Percentiles rank a stretch among this genome's conserved stretches.
phyloP scores from a whole-genome alignment of 2,888 invertebrate genomes.

The Sabellastarte sp. region DNA sequence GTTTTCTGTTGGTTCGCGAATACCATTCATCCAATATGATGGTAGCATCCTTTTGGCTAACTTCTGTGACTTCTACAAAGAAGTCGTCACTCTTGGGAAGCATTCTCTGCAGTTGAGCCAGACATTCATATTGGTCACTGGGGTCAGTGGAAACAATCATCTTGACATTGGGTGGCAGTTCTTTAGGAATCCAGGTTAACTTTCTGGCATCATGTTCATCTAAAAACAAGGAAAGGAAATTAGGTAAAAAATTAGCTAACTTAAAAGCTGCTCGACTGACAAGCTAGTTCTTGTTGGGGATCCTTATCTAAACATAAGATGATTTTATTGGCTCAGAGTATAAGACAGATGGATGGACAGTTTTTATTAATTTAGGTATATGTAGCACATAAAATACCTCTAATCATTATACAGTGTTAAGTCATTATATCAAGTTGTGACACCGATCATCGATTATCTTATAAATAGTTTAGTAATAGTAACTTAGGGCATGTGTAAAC shows the following conservation, averaged over 20 bases:
- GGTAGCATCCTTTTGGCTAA: slow-evolving; percentile 12
- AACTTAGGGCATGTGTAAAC: no score
- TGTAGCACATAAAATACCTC: no score
- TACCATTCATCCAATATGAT: slow-evolving; percentile 43
- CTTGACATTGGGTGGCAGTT: slow-evolving; percentile 74
- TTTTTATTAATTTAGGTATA: no score
- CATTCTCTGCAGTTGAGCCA: slow-evolving; percentile 4
- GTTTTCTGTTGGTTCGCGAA: slow-evolving; percentile 25
- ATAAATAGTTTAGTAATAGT: no score
- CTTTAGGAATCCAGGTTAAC: slow-evolving; percentile 75
- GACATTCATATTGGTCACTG: slow-evolving; percentile 30
- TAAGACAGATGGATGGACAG: no score
- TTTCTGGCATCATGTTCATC: slow-evolving; percentile 64
- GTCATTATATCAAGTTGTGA: no score
- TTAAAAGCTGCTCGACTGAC: neutral
- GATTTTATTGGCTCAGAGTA: no score
- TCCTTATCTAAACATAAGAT: no score
- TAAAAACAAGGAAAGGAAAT: slow-evolving; percentile 14
- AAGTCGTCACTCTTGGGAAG: slow-evolving; percentile 1
- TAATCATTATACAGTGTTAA: no score
- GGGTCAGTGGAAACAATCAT: slow-evolving; percentile 64
- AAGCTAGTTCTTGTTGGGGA: neutral
- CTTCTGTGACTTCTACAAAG: slow-evolving; percentile 9
- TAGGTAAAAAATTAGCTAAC: neutral
- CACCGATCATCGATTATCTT: no score